These are phyloP conservation scores for Kudoa iwatai DNA, from an alignment of 30 jellyfish, hydroid and myxozoan genomes.

Conservation along the genomic window DNA sequence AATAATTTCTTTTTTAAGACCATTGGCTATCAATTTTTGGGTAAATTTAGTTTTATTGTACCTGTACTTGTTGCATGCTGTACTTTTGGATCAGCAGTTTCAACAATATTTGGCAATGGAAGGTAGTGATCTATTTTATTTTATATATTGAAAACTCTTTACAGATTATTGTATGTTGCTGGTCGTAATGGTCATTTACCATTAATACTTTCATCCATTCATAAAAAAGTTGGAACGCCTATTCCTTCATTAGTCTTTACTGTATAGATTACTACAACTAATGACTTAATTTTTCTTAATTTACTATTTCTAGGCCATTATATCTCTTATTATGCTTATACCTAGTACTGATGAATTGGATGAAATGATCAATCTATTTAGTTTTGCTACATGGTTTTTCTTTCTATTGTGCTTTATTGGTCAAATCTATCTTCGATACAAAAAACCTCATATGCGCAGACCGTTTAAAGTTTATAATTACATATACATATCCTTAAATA, in stretches of 20 bases:
- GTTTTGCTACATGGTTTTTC: slow-evolving; percentile 64
- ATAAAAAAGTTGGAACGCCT: slow-evolving; percentile 17
- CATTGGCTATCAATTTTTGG: slow-evolving; percentile 22
- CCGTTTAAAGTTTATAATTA: slow-evolving; percentile 40
- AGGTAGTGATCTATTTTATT: slow-evolving; percentile 4
- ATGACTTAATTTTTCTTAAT: background rate
- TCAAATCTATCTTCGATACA: slow-evolving; percentile 7
- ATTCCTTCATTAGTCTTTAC: slow-evolving; percentile 35
- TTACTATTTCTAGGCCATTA: slow-evolving; percentile 10
- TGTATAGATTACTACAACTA: slow-evolving; percentile 4
- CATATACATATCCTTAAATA: background rate
- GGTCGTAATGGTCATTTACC: slow-evolving; percentile 76
- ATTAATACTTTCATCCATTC: slow-evolving; percentile 22
- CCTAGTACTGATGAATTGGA: slow-evolving; percentile 35
- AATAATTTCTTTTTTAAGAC: slow-evolving; percentile 4
- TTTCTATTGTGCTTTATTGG: slow-evolving; percentile 25
- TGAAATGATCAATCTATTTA: slow-evolving; percentile 18
- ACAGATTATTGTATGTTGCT: slow-evolving; percentile 47
- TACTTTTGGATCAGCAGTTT: slow-evolving; percentile 58
- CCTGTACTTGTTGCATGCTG: slow-evolving; percentile 66
- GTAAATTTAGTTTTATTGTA: slow-evolving; percentile 21
- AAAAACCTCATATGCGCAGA: slow-evolving; percentile 9
- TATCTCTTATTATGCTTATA: slow-evolving; percentile 21
- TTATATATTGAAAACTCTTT: background rate
- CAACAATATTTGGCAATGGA: slow-evolving; percentile 46